Conservation (phyloP, 2,113 vertebrate species). For the Semicossyphus pulcher region DNA sequence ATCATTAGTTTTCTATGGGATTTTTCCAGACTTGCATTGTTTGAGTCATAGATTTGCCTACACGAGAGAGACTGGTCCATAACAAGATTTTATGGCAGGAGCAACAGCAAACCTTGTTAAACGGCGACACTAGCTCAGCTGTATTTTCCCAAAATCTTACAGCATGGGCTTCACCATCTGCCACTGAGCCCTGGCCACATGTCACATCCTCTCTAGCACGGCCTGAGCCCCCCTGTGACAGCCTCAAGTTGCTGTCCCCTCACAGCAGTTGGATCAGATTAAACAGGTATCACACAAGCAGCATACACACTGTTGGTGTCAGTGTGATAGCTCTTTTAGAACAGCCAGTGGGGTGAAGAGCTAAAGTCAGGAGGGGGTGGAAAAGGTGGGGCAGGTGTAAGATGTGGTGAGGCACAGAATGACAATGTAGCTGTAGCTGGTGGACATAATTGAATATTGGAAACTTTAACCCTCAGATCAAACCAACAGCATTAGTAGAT, state of each 20-base stretch:
- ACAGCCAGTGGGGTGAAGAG: conserved; percentile 14
- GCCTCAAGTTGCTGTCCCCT: conserved; percentile 46
- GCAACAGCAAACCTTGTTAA: not conserved
- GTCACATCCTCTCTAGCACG: conserved; percentile 45
- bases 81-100: conserved; percentile 3
- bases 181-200: conserved; percentile 37
- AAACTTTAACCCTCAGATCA: no score
- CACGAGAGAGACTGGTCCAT: not conserved
- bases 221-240: conserved; percentile 38
- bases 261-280: conserved; percentile 38
- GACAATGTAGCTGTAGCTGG: no score
- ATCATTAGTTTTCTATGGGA: no score
- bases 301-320: conserved; percentile 27
- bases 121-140: conserved; percentile 16
- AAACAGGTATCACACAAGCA: conserved; percentile 33
- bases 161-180: conserved; percentile 57
- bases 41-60: not conserved
- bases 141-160: conserved; percentile 39
- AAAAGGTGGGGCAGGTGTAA: conserved; percentile 2
- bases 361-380: conserved; percentile 2
- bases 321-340: conserved; percentile 37
- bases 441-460: no score
- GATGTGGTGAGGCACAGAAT: no score
- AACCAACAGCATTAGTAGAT: not conserved
- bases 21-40: no score